Percentiles rank a stretch among this genome's conserved stretches.
Conservation (phyloP, 2,797 vertebrate genomes). For the Schizopygopsis pylzovi region DNA sequence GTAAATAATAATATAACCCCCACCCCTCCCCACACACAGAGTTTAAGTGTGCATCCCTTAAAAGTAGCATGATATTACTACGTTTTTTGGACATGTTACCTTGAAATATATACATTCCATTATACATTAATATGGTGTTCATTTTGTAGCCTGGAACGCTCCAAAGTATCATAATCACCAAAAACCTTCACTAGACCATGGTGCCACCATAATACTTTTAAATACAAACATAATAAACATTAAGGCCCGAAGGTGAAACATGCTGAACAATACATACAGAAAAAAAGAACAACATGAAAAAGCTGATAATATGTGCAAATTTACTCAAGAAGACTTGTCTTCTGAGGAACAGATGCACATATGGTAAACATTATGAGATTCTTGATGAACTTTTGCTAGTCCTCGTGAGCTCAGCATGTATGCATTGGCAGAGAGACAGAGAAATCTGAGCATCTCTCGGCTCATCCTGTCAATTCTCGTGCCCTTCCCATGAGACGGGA, state of each 20-base stretch:
- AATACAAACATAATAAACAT: neutral
- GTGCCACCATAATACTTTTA: neutral
- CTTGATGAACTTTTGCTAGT: constrained; percentile 13
- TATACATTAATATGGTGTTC: neutral
- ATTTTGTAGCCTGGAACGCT: neutral
- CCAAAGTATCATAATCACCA: neutral
- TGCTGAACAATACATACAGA: neutral
- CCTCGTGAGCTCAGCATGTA: constrained; percentile 20
- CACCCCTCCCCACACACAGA: no score
- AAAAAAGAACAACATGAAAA: neutral
- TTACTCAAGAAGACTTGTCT: neutral
- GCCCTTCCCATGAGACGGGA: constrained; percentile 49
- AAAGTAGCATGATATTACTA: no score
- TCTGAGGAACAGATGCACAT: constrained; percentile 19
- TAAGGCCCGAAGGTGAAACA: neutral
- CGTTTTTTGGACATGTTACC: neutral
- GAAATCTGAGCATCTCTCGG: constrained; percentile 13
- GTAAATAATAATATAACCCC: no score
- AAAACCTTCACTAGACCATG: neutral
- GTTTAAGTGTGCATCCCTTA: no score
- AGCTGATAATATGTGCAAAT: neutral
- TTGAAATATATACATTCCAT: neutral
- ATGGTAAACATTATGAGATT: constrained; percentile 23
- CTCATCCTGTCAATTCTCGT: constrained; percentile 33
- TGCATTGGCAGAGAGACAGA: constrained; percentile 1